Evolutionary conservation across 2,888 invertebrate species (phyloP).

Genomic region (Epistrophella euchroma): DNA sequence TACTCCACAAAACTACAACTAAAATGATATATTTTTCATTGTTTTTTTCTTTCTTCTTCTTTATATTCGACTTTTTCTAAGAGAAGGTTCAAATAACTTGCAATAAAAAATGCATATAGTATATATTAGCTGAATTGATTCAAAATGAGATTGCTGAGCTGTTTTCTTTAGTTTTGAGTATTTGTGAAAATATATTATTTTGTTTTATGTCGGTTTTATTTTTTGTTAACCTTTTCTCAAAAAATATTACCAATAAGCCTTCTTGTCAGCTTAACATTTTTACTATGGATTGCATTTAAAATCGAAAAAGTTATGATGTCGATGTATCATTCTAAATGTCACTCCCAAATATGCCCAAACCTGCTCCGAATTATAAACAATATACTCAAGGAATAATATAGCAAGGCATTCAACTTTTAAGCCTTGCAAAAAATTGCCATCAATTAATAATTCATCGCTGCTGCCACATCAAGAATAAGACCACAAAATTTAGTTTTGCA

Average conservation of each 20-base stretch:
- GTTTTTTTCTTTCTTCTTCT: too few species aligned
- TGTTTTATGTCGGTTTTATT: too few species aligned
- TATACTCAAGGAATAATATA: neutral
- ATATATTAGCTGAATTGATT: too few species aligned
- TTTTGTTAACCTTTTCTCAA: too few species aligned
- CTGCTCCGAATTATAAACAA: conserved; percentile 43
- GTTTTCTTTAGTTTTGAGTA: too few species aligned
- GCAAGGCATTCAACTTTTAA: conserved; percentile 52
- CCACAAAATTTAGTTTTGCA: conserved; percentile 60
- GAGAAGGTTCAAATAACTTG: too few species aligned
- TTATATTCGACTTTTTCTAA: too few species aligned
- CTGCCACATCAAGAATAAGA: neutral
- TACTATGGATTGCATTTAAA: neutral
- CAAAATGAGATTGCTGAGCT: too few species aligned
- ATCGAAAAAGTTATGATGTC: conserved; percentile 5
- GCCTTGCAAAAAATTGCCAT: conserved; percentile 53
- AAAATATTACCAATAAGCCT: neutral
- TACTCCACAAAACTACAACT: too few species aligned
- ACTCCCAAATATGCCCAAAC: conserved; percentile 22
- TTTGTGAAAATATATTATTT: too few species aligned
- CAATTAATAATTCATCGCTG: conserved; percentile 57
- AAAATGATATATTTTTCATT: too few species aligned
- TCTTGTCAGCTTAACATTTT: neutral
- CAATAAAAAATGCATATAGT: too few species aligned
- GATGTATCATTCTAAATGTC: conserved; percentile 34